Conservation (phyloP, 1,140 invertebrate species). For the Nephila pilipes region DNA sequence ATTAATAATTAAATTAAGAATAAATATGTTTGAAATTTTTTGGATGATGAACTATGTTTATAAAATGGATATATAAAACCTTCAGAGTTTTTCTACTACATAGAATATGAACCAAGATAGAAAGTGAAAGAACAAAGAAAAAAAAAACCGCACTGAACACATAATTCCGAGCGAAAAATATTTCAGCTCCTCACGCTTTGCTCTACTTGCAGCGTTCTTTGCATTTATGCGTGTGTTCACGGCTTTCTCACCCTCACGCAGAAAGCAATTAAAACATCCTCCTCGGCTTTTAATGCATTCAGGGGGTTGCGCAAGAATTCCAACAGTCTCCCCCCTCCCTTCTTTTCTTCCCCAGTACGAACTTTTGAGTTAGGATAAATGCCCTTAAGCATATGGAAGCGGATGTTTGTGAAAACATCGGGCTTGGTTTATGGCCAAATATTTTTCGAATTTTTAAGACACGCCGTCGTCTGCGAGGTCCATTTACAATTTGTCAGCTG, state of each 20-base stretch:
- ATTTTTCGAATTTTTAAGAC: slow-evolving; percentile 60
- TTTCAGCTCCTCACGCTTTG: background rate
- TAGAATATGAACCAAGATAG: too few species aligned
- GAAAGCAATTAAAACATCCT: slow-evolving; percentile 60
- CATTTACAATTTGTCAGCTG: slow-evolving; percentile 39
- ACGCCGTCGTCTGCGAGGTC: slow-evolving; percentile 4
- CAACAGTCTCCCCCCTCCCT: background rate
- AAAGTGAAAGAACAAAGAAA: background rate
- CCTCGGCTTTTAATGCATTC: slow-evolving; percentile 31
- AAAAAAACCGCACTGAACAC: background rate
- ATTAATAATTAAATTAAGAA: too few species aligned
- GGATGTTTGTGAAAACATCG: slow-evolving; percentile 51
- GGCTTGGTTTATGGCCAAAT: slow-evolving; percentile 55
- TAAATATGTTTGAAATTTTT: too few species aligned
- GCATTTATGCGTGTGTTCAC: background rate
- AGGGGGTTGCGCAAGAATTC: slow-evolving; percentile 25
- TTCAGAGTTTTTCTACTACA: too few species aligned
- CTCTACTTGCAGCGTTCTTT: slow-evolving; percentile 20
- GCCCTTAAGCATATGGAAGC: background rate
- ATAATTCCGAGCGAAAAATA: background rate
- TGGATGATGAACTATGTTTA: too few species aligned
- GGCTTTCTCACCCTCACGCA: background rate
- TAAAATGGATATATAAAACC: too few species aligned
- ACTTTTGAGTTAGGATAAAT: slow-evolving; percentile 9
- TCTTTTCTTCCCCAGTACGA: background rate